Evolutionary conservation across 2,113 vertebrate species (phyloP).

Genomic region (Trogon surrucura): DNA sequence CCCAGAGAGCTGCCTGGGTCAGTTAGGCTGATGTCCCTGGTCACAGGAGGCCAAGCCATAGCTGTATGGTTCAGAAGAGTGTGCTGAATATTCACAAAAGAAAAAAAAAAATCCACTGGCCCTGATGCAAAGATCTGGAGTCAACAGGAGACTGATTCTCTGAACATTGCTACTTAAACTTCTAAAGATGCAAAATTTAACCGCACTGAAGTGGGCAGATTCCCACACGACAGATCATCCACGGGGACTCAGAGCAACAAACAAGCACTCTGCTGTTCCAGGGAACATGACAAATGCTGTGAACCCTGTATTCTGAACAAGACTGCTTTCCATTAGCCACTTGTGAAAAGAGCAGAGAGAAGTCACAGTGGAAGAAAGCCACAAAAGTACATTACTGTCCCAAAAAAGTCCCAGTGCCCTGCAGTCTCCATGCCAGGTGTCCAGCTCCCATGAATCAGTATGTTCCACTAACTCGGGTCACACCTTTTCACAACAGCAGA

Average conservation of each 20-base stretch:
- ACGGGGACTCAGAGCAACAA: neutral
- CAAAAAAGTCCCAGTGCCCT: neutral
- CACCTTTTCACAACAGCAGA: neutral
- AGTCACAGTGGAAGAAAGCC: neutral
- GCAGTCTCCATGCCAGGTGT: neutral
- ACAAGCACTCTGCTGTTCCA: neutral
- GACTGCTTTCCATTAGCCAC: neutral
- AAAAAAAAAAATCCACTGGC: neutral
- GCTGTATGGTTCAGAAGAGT: neutral
- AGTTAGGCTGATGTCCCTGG: neutral
- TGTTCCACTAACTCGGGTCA: neutral
- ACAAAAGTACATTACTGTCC: neutral
- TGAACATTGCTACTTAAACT: neutral
- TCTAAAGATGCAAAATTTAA: neutral
- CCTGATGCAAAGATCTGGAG: neutral
- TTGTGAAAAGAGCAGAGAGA: neutral
- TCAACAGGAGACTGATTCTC: neutral
- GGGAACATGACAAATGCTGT: neutral
- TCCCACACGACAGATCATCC: neutral
- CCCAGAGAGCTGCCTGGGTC: neutral
- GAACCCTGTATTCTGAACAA: neutral
- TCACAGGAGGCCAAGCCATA: neutral
- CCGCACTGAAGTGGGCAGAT: neutral
- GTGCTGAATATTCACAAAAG: neutral
- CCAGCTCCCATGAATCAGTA: accelerated